phyloP scores from a whole-genome alignment of 2,113 vertebrate genomes.

The Lota lota region DNA sequence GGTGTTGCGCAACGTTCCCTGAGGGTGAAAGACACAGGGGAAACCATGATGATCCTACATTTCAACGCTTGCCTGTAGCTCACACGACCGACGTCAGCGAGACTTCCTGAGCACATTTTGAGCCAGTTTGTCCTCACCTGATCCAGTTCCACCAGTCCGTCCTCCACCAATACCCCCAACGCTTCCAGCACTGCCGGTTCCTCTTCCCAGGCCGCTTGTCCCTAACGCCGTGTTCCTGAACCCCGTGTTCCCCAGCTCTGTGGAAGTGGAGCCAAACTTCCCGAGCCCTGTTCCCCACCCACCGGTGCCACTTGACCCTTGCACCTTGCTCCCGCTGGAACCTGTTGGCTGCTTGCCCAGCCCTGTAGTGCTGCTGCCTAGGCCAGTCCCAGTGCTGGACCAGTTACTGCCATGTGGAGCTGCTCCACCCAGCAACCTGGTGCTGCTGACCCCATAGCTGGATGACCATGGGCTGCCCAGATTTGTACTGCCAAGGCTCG shows the following conservation, averaged over 20 bases:
- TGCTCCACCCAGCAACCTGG: background rate
- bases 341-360: background rate
- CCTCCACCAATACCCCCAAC: background rate
- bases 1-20: constrained; percentile 49
- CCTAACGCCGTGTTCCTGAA: constrained; percentile 33
- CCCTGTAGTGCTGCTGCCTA: no score
- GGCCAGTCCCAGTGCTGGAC: background rate
- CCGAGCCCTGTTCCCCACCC: background rate
- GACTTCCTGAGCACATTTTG: background rate
- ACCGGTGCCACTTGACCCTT: background rate
- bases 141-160: background rate
- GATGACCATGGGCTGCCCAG: background rate
- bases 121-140: constrained; percentile 38
- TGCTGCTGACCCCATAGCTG: background rate
- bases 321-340: background rate
- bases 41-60: background rate
- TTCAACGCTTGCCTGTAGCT: background rate
- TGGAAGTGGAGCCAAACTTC: background rate
- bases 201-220: constrained; percentile 26
- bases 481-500: background rate
- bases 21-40: background rate
- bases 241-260: constrained; percentile 30
- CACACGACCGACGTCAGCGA: background rate
- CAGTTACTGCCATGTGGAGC: background rate
- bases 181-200: constrained; percentile 15